Base-by-base conservation (phyloP, 2,113 vertebrate genomes). In the Zosterops japonicus region DNA sequence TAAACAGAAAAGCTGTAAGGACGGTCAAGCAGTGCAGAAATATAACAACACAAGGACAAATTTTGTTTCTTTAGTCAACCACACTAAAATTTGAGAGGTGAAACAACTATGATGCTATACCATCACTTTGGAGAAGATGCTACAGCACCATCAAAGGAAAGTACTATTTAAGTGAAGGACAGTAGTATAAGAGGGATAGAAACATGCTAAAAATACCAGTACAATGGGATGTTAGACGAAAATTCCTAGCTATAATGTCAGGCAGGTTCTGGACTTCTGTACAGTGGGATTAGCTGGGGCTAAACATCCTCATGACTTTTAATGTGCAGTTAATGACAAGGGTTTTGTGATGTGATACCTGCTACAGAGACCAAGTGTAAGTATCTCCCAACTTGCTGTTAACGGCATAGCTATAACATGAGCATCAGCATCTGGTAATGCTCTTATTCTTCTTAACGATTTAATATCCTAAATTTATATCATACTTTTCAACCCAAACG, bases 341-440 rank as follows among this genome's bases (percentile, higher is more conserved):
- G 46, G 12, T 65, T 96, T 94, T 16, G 13, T 0, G 1, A 65
- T 53, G 57, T 28, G 65, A 61, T 63, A 69, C 67, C 41, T 72
- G 36, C 59, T 50, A 8, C 33, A 72, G 71, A 57, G 65, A 78
- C 3, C 12, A 82, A 87, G 19, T 19, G 11, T 7, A 83, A 46
- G 65, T 36, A 39, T 61, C 55, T 88, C 87, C 67, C 75, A 86
- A 18, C 42, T 77, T 91, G 55, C 71, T 93, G 55, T 83, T 85
- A 83, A 80, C 31, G 79, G 31, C 28, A 72, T 20, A 41, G 57
- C 74, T 92, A 64, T 64, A 86, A 83, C 47, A 70, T 7, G 33
- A 95, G 6, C 63, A 60, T 75, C 60, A 78, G 70, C 89, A 95
- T 88, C 90, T 95, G 93, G 90, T 70, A 95, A 90, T 63, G 24